Evolutionary conservation across 2,797 vertebrate species (phyloP).

Genomic region (Falco columbarius): DNA sequence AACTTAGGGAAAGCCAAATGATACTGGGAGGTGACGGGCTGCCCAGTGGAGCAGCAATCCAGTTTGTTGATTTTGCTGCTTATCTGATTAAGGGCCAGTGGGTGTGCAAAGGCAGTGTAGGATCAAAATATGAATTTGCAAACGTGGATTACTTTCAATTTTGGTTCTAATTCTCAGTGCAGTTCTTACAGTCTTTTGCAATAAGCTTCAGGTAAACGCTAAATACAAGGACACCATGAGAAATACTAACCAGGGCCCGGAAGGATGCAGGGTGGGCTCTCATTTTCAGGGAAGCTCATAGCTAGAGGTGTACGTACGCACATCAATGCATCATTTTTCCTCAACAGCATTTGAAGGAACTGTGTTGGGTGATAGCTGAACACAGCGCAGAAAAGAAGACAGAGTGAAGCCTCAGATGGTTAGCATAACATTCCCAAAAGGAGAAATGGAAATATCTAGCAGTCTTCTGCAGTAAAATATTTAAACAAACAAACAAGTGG

Average conservation of each 20-base stretch:
- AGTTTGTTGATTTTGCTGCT: constrained; percentile 26
- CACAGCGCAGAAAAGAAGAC: background rate
- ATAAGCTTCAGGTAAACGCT: constrained; percentile 39
- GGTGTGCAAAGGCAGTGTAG: background rate
- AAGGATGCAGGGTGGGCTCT: background rate
- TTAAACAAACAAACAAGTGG: constrained; percentile 67
- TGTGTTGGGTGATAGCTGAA: background rate
- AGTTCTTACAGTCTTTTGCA: background rate
- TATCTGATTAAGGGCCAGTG: constrained; percentile 6
- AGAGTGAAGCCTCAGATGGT: background rate
- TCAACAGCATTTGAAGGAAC: background rate
- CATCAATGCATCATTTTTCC: background rate
- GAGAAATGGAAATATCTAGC: constrained; percentile 6
- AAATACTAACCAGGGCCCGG: background rate
- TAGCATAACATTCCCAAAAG: background rate
- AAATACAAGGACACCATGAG: background rate
- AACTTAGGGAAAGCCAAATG: background rate
- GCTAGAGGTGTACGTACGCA: background rate
- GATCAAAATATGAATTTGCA: constrained; percentile 53
- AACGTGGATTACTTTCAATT: constrained; percentile 30
- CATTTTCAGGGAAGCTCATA: background rate
- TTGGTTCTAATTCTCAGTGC: constrained; percentile 7
- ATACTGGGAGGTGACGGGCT: background rate
- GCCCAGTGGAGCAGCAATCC: background rate
- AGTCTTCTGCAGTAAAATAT: constrained; percentile 61